Evolutionary conservation across 2,888 invertebrate species (phyloP).

Genomic region (Pollenia angustigena): DNA sequence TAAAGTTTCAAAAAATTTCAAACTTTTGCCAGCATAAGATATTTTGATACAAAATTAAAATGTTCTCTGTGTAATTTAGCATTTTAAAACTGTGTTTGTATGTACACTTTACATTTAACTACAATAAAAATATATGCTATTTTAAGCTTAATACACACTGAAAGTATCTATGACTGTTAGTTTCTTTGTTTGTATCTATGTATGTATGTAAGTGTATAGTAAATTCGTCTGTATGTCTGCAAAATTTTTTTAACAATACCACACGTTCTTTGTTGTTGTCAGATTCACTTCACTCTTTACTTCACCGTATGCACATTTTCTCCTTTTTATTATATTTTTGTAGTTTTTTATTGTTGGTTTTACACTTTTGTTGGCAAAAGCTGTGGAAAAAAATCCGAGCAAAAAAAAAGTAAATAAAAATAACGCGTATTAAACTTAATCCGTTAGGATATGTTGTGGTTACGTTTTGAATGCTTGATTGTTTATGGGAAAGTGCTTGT

Average conservation of each 20-base stretch:
- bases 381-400: not conserved
- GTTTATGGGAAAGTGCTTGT: slow-evolving; percentile 48
- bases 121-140: slow-evolving; percentile 20
- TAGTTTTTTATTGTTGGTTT: slow-evolving; percentile 24
- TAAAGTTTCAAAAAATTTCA: too few relatives aligned
- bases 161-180: too few relatives aligned
- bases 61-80: not conserved
- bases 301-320: slow-evolving; percentile 27
- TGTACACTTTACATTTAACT: not conserved
- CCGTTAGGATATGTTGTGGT: slow-evolving; percentile 75
- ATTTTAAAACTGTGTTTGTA: not conserved
- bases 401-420: slow-evolving; percentile 38
- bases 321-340: not conserved
- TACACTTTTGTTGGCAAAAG: slow-evolving; percentile 37
- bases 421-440: slow-evolving; percentile 74
- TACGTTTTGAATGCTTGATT: slow-evolving; percentile 54
- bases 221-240: slow-evolving; percentile 13
- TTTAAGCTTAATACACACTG: slow-evolving; percentile 36
- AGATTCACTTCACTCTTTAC: slow-evolving; percentile 4
- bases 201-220: not conserved
- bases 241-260: slow-evolving; percentile 45
- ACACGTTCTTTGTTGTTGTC: slow-evolving; percentile 33
- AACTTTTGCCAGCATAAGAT: too few relatives aligned
- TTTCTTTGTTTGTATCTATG: too few relatives aligned
- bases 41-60: not conserved